Base-by-base conservation (phyloP, 2,888 invertebrate genomes). In the Leptarthrus brevirostris region DNA sequence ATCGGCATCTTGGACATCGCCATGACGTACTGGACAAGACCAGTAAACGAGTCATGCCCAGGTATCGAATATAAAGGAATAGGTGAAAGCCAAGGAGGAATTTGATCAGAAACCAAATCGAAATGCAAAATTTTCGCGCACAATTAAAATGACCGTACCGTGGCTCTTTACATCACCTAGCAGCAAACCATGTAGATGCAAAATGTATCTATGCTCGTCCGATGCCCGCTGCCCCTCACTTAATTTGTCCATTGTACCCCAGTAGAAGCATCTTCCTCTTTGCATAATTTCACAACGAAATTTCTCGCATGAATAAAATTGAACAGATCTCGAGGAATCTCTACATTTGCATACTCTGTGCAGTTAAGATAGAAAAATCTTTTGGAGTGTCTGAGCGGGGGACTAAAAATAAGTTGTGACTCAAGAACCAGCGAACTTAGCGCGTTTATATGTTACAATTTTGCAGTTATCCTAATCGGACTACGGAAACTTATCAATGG, bases 231-330 rank as follows among this genome's bases (percentile, higher is more conserved):
- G n/a, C 61, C 61, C 36, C 16, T 6, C 16, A 61, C 61, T 36
- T 36, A 61, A 61, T 61, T 61, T 61, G 61, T 40, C 61, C 61
- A 61, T 61, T 61, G 49, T 47, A 20, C 47, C 49, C 30, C 14
- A 12, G 49, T 34, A 47, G 66, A 66, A n/a, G n/a, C n/a, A 66
- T 66, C 66, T 66, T 66, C 44, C 44, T 66, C 26, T 66, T 66
- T 66, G 66, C 66, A 66, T 66, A 66, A 66, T 66, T 66, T 66
- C 66, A 44, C 66, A 66, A 66, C 20, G 66, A 66, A 66, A 66
- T 66, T 66, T 66, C 66, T 47, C 30, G 66, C 70, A 34, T 70
- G 70, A 70, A 70, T 70, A 53, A 70, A 52, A 70, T 52, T 52
- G 49, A 70, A 49, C 53, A 36, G 53, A 70, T 70, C 70, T 70